Conservation (phyloP, 2,888 invertebrate species). For the Rhingia campestris region DNA sequence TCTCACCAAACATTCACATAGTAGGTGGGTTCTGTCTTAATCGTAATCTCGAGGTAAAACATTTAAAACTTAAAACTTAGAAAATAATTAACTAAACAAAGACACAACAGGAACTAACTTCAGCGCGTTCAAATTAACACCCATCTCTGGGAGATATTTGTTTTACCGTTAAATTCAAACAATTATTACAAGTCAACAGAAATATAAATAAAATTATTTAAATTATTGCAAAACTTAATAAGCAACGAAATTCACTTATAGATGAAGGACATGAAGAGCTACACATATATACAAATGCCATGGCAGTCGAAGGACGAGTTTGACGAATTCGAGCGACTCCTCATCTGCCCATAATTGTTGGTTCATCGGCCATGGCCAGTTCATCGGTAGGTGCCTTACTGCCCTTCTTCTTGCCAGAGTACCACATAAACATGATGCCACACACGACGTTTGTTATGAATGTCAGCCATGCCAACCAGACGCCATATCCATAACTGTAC, state of each 20-base stretch:
- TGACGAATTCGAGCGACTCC: background rate
- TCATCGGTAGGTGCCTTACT: conserved; percentile 92
- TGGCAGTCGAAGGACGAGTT: conserved; percentile 44
- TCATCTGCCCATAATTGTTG: conserved; percentile 89
- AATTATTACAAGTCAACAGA: conserved; percentile 12
- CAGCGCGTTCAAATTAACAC: background rate
- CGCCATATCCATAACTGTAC: conserved; percentile 87
- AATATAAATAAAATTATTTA: conserved; percentile 25
- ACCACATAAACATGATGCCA: conserved; percentile 89
- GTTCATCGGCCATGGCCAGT: conserved; percentile 92
- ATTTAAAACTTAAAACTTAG: conserved; percentile 23
- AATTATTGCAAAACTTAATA: conserved; percentile 36
- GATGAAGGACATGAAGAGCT: conserved; percentile 37
- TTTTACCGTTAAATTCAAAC: conserved; percentile 9
- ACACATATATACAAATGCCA: conserved; percentile 64
- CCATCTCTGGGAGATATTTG: conserved; percentile 2
- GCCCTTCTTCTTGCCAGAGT: conserved; percentile 92
- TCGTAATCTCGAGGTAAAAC: background rate
- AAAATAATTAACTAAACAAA: conserved; percentile 33
- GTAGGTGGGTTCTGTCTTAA: conserved; percentile 11
- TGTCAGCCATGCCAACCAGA: conserved; percentile 90
- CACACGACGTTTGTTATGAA: conserved; percentile 88
- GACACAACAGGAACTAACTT: conserved; percentile 25
- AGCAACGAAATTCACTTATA: conserved; percentile 29
- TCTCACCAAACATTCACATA: conserved; percentile 16